Evolutionary conservation across 2,797 vertebrate species (phyloP), one percentile per base, ranked within the genome.

Genomic region (Toxotes lorentzi): DNA sequence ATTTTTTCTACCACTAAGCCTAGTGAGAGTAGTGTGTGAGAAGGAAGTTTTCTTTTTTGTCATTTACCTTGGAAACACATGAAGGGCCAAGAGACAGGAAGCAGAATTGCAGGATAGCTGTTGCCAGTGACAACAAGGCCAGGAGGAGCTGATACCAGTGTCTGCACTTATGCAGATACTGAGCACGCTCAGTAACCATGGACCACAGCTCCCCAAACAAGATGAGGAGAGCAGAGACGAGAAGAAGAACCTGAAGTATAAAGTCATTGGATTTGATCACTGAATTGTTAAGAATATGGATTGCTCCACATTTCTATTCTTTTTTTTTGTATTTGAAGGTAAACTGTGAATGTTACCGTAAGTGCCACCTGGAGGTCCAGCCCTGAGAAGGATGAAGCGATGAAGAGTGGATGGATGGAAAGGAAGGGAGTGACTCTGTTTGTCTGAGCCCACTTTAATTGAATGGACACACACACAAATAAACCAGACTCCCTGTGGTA

Each of bases 401-500:
- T 71, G 76, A 92, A 88, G 66, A 95, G 81, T 7, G 94, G 90
- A 73, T 85, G 88, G 82, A 96, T 86, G 45, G 84, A 89, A 65
- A 96, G 65, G 23, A 79, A 84, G 45, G 85, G 50, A 66, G 56
- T 35, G 27, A 92, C 35, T 63, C 51, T 77, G 13, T 78, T 81
- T 4, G 56, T 66, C 17, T 45, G 50, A 40, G 81, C 38, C 79
- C 79, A 83, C 73, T 93, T 71, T 0, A 95, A 69, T 11, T 79
- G 81, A 34, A 95, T 17, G 35, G 91, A 94, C 43, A 95, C 91
- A 21, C 92, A 93, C 65, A 95, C 73, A 70, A 95, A 93, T 43
- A 95, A 82, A 34, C 77, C 87, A 4, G 93, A 95, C 82, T 93
- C 92, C 68, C 81, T 90, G 86, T 96, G 94, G 86, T 93, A 92